Conservation (phyloP, 2,888 invertebrate species). For the Odontocolon sp. region DNA sequence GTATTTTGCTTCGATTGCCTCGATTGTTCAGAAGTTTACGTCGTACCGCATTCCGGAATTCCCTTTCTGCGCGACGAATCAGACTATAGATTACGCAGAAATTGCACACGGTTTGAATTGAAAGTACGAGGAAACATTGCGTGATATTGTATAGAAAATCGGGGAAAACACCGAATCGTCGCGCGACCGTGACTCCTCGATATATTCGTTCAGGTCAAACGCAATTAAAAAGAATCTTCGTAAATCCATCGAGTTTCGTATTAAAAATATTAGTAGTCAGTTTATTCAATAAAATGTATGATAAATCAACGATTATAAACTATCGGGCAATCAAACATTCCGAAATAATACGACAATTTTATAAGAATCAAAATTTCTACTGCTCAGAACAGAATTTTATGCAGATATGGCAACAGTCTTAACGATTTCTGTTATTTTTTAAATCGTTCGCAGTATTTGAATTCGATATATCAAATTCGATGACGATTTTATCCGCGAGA, state of each 20-base stretch:
- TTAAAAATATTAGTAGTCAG: neutral
- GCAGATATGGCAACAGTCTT: too few species aligned
- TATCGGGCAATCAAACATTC: conserved; percentile 4
- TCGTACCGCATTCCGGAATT: neutral
- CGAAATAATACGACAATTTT: neutral
- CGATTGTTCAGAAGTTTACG: conserved; percentile 39
- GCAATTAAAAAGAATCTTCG: neutral
- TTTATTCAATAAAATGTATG: conserved; percentile 53
- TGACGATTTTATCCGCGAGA: too few species aligned
- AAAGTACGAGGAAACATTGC: neutral
- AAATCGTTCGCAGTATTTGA: too few species aligned
- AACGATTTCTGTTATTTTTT: too few species aligned
- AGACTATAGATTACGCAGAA: neutral
- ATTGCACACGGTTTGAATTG: neutral
- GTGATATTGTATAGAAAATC: conserved; percentile 18
- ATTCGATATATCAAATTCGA: too few species aligned
- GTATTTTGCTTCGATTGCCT: conserved; percentile 13
- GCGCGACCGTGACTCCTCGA: neutral
- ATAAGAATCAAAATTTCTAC: too few species aligned
- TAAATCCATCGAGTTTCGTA: neutral
- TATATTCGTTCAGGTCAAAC: neutral
- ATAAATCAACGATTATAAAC: conserved; percentile 47
- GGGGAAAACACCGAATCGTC: neutral
- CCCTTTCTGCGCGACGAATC: neutral
- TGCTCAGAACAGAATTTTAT: too few species aligned